phyloP scores from a whole-genome alignment of 1,140 invertebrate genomes.

The Procambarus virginalis region DNA sequence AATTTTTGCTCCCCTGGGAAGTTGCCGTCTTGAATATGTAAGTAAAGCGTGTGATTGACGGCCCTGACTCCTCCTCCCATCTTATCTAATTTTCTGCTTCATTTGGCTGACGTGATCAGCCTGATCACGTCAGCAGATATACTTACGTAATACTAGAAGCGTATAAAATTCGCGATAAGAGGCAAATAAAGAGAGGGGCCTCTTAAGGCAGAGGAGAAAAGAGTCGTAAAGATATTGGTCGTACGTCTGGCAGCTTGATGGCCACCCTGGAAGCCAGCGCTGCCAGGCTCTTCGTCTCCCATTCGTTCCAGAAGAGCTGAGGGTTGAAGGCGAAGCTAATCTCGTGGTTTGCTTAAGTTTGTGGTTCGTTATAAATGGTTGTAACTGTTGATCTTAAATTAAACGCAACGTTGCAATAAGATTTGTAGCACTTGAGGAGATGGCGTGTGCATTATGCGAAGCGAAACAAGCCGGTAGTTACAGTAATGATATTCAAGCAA shows the following conservation, averaged over 20 bases:
- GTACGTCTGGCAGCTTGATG: conserved; percentile 6
- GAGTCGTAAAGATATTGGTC: not conserved
- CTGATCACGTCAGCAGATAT: not conserved
- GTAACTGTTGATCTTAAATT: not conserved
- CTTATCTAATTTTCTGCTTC: not conserved
- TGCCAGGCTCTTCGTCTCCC: not conserved
- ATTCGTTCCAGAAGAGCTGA: not conserved
- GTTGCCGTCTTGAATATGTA: not conserved
- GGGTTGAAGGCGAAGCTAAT: conserved; percentile 1
- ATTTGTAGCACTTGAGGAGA: no score
- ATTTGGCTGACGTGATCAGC: not conserved
- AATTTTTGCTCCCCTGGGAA: not conserved
- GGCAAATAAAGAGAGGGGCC: not conserved
- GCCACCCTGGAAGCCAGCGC: not conserved
- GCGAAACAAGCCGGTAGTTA: not conserved
- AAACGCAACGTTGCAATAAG: no score
- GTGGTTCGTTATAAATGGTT: not conserved
- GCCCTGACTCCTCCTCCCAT: not conserved
- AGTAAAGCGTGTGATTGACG: not conserved
- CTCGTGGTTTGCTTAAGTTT: not conserved
- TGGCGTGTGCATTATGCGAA: no score
- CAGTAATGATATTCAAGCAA: not conserved
- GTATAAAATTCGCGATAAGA: not conserved
- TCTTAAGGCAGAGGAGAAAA: not conserved
- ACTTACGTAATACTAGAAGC: not conserved